Base-by-base conservation (phyloP, 1,140 invertebrate genomes). In the Mycetomoellerius zeteki region DNA sequence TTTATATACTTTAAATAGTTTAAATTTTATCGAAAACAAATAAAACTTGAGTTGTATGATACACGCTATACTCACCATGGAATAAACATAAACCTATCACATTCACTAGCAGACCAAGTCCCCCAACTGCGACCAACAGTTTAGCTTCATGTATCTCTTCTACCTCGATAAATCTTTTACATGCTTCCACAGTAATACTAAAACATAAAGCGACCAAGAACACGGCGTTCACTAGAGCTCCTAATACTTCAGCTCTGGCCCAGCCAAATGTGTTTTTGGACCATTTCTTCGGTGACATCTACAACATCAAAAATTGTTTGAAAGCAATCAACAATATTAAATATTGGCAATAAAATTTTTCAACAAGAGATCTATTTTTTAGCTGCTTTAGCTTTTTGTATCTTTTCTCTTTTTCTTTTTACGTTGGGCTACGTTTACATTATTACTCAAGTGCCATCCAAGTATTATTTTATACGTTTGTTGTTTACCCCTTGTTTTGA, bases 201-300 rank as follows among this genome's bases (percentile, higher is more conserved):
- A 99, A 99, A 95, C 98, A 99, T 37, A 99, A 95, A 14, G 98
- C 98, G n/a, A 98, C 98, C 58, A 99, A 96, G 94, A 99, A 99
- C 33, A 99, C 98, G 3, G 98, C 98, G 95, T 99, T 99, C 0
- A 99, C 98, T 65, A 99, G 95, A 1, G 98, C 98, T n/a, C 98
- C 98, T n/a, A 99, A 94, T 0, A 99, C 98, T 95, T 99, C 98
- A 0, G 98, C 98, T 90, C 98, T 96, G 1, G 98, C 98, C 98
- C 98, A 99, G 8, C 98, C 98, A 93, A 99, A 99, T 5, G 98
- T 99, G 93, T 99, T 99, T 95, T 99, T 99, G 5, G 98, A 98
- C 98, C 98, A 99, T 96, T 98, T 98, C 94, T 98, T 98, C 90
- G 98, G 98, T 80, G 98, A 98, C 98, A 99, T 99, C 98, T 99